phyloP scores from a whole-genome alignment of 64 coral and sea anemone species.

The Orbicella faveolata region DNA sequence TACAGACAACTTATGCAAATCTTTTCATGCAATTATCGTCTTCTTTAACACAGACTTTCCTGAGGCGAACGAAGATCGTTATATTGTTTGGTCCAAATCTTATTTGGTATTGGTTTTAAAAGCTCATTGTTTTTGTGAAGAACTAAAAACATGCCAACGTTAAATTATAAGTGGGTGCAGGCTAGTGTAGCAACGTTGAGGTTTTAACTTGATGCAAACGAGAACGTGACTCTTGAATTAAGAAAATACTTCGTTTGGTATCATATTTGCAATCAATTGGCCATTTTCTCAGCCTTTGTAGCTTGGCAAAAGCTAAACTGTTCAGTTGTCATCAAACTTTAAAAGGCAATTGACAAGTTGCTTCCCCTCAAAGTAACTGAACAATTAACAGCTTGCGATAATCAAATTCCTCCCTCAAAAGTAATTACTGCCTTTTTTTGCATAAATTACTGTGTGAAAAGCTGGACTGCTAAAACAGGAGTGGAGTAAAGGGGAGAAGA shows the following conservation, averaged over 20 bases:
- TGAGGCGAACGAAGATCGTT: background rate
- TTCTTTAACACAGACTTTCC: background rate
- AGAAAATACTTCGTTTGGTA: background rate
- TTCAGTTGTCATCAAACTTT: background rate
- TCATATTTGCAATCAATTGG: background rate
- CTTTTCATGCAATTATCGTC: background rate
- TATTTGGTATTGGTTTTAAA: background rate
- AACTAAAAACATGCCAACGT: slow-evolving; percentile 18
- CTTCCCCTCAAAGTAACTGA: background rate
- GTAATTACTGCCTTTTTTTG: background rate
- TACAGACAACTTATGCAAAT: slow-evolving; percentile 12
- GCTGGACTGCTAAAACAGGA: no score
- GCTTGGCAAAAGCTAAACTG: background rate
- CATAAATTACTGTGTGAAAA: background rate
- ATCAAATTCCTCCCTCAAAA: background rate
- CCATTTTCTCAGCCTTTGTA: background rate
- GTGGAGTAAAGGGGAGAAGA: background rate
- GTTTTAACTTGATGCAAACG: background rate
- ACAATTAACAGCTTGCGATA: slow-evolving; percentile 9
- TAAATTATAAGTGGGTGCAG: background rate
- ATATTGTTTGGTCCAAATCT: background rate
- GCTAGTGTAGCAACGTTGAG: background rate
- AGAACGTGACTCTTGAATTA: background rate
- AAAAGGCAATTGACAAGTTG: background rate
- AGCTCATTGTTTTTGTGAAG: background rate